Conservation (phyloP, 1,140 invertebrate genomes). For the Macrobrachium nipponense region DNA sequence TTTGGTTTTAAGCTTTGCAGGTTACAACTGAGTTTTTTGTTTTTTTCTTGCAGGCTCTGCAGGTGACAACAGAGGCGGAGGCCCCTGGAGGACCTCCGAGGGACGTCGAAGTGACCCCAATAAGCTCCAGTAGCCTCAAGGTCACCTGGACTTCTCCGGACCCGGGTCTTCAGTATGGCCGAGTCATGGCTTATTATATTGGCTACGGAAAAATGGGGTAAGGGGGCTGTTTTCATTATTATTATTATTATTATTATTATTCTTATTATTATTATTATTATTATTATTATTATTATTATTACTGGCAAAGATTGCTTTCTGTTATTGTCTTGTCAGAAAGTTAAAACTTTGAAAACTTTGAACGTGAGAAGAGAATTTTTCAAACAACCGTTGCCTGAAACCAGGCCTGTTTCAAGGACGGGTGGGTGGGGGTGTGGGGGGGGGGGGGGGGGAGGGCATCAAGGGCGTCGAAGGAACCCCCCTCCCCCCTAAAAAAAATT, state of each 20-base stretch:
- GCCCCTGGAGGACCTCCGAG: slow-evolving; percentile 80
- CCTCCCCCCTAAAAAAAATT: too few species aligned
- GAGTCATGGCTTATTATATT: slow-evolving; percentile 70
- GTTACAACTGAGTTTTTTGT: too few species aligned
- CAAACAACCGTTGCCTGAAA: too few species aligned
- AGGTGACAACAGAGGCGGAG: slow-evolving; percentile 71
- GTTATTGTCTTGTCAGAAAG: too few species aligned
- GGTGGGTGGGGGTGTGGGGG: too few species aligned
- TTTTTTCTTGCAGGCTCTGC: slow-evolving; percentile 33
- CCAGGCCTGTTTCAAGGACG: too few species aligned
- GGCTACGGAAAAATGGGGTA: slow-evolving; percentile 67
- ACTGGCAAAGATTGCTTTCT: not conserved
- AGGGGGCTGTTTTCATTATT: not conserved
- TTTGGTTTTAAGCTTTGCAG: not conserved
- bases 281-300: not conserved
- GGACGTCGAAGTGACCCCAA: slow-evolving; percentile 83
- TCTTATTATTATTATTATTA: not conserved
- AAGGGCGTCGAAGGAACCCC: too few species aligned
- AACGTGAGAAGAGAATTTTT: too few species aligned
- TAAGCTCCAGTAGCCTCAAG: slow-evolving; percentile 85
- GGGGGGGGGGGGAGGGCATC: too few species aligned
- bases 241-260: not conserved
- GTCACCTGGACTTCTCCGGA: slow-evolving; percentile 94
- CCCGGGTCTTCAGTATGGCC: slow-evolving; percentile 68
- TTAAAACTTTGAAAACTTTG: too few species aligned